phyloP scores from a whole-genome alignment of 1,140 invertebrate species.

The Eumeta japonica region DNA sequence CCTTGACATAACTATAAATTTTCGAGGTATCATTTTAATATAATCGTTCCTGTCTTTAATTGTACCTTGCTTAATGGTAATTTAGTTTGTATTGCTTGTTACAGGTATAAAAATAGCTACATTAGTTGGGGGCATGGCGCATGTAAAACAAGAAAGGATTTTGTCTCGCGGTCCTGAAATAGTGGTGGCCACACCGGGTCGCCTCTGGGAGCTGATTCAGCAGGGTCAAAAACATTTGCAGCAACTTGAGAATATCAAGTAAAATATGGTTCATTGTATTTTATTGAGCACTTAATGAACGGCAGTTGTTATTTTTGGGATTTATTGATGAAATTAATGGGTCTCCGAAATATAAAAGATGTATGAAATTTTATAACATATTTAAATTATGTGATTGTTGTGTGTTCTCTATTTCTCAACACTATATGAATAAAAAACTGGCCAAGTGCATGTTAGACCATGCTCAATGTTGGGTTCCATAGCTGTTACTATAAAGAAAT shows the following conservation, averaged over 20 bases:
- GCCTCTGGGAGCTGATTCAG: constrained; percentile 89
- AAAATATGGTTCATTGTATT: constrained; percentile 18
- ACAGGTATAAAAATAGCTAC: constrained; percentile 67
- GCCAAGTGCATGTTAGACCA: too few relatives aligned
- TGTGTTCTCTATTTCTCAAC: constrained; percentile 2
- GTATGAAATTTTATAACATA: too few relatives aligned
- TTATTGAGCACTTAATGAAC: not conserved
- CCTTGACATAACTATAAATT: too few relatives aligned
- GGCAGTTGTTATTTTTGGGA: not conserved
- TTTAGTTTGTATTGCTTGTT: too few relatives aligned
- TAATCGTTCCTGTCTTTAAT: too few relatives aligned
- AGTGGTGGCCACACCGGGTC: constrained; percentile 92
- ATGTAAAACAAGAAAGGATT: constrained; percentile 88
- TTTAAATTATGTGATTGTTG: constrained; percentile 4
- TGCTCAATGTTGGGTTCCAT: too few relatives aligned
- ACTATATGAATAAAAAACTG: constrained; percentile 4
- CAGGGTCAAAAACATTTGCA: constrained; percentile 75
- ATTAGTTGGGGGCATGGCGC: constrained; percentile 86
- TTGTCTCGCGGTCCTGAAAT: constrained; percentile 84
- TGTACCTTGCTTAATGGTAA: too few relatives aligned
- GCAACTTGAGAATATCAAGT: constrained; percentile 70
- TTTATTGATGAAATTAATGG: too few relatives aligned
- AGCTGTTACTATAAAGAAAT: too few relatives aligned
- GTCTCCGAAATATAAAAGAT: too few relatives aligned
- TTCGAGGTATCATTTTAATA: too few relatives aligned